Evolutionary conservation across 1,140 invertebrate species (phyloP), one percentile per base, ranked within the genome.

Genomic region (Neuroterus valhalla): DNA sequence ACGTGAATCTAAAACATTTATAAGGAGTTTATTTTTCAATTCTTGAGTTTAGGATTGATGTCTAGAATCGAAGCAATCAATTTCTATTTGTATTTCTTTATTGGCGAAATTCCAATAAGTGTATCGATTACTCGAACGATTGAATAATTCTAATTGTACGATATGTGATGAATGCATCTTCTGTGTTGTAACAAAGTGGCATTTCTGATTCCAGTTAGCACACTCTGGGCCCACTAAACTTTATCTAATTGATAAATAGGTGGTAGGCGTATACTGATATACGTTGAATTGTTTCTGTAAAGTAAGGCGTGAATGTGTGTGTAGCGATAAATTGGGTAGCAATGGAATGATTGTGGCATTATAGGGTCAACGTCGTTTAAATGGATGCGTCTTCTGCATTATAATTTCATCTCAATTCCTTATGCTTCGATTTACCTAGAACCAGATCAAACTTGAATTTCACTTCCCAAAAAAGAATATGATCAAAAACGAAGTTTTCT

Each of bases 291-390:
- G 68, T 78, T 70, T 52, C 68, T 71, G 71, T 71, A 68, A 77
- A 71, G 45, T 68, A 77, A 74, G 14, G 71, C 11, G 23, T 68
- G 26, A 74, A 77, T 77, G 42, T 55, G 43, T 55, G 71, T 73
- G 71, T 70, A 68, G 66, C 55, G 31, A 75, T 69, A 71, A 85
- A 86, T 86, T 85, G 76, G 80, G 71, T 66, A 79, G 81, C 84
- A 84, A 86, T 82, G 72, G 68, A 77, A 83, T 82, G 79, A 86
- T 86, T 84, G 75, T 76, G 46, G 76, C 74, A 79, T 83, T 85
- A 86, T 78, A 75, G 75, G 78, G 76, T 81, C 77, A 82, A 78
- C 72, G 74, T 75, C 66, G 50, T 80, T 66, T 69, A 80, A 67
- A 78, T 71, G 69, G 42, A 42, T 70, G 15, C 75, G 66, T 82